These are phyloP conservation scores for Camptogramma bilineatum DNA, from an alignment of 2,888 invertebrate genomes.

Conservation along the genomic window DNA sequence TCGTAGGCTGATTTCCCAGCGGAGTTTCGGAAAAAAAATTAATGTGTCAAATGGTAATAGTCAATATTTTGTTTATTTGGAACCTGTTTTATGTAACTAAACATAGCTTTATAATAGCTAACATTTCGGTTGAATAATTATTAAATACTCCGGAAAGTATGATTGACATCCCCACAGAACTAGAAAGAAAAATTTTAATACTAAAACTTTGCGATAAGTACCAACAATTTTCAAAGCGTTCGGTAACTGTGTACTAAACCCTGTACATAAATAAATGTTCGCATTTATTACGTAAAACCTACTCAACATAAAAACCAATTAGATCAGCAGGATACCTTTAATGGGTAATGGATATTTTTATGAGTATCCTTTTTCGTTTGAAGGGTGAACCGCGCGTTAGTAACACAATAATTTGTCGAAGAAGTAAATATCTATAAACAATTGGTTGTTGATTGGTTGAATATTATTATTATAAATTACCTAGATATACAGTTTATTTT, in stretches of 20 bases:
- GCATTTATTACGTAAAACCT: slow-evolving; percentile 10
- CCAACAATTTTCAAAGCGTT: background rate
- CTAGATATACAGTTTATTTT: too few species aligned
- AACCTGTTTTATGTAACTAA: background rate
- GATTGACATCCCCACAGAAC: too few species aligned
- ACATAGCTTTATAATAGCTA: too few species aligned
- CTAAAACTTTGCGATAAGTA: too few species aligned
- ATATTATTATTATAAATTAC: too few species aligned
- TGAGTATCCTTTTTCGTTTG: slow-evolving; percentile 36
- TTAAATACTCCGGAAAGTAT: too few species aligned
- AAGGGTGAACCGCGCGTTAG: slow-evolving; percentile 20
- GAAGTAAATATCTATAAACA: background rate
- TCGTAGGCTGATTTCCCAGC: slow-evolving; percentile 26
- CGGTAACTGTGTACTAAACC: background rate
- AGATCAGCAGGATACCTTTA: slow-evolving; percentile 30
- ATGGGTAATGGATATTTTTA: slow-evolving; percentile 39
- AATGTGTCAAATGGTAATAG: slow-evolving; percentile 31
- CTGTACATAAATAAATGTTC: background rate
- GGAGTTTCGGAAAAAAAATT: slow-evolving; percentile 28
- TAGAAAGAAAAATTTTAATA: too few species aligned
- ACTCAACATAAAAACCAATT: slow-evolving; percentile 28
- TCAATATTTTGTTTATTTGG: slow-evolving; percentile 13
- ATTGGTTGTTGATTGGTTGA: too few species aligned
- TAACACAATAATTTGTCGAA: slow-evolving; percentile 29
- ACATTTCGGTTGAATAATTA: too few species aligned